These are phyloP conservation scores for Falco berigora DNA, from an alignment of 2,797 vertebrate species.

Conservation along the genomic window DNA sequence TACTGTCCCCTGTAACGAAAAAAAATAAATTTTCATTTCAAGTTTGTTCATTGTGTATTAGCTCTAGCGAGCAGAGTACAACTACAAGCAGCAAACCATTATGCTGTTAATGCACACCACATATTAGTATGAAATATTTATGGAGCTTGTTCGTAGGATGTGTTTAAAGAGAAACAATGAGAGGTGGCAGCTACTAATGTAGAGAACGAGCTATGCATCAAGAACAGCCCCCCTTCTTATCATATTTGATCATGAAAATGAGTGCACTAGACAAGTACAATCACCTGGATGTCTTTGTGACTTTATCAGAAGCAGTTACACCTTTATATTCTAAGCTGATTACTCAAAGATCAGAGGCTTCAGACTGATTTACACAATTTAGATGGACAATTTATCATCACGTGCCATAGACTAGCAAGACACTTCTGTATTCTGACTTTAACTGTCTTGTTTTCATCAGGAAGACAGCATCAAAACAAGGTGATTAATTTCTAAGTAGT, in stretches of 20 bases:
- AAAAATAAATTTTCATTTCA: background rate
- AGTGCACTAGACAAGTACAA: background rate
- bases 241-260: background rate
- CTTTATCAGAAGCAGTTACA: background rate
- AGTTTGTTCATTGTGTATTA: background rate
- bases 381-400: background rate
- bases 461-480: background rate
- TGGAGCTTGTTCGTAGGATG: background rate
- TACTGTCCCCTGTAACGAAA: slow-evolving; percentile 86
- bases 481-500: background rate
- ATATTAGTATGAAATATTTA: slow-evolving; percentile 11
- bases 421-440: background rate
- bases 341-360: background rate
- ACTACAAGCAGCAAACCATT: background rate
- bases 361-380: background rate
- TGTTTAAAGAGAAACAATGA: slow-evolving; percentile 1
- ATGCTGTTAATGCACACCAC: background rate
- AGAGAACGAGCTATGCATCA: background rate
- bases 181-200: background rate
- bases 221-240: background rate
- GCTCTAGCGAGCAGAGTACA: background rate
- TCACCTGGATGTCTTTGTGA: background rate
- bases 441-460: background rate
- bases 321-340: background rate
- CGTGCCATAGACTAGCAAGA: background rate